phyloP scores from a whole-genome alignment of 1,140 invertebrate genomes.

The Coenobita brevimanus region DNA sequence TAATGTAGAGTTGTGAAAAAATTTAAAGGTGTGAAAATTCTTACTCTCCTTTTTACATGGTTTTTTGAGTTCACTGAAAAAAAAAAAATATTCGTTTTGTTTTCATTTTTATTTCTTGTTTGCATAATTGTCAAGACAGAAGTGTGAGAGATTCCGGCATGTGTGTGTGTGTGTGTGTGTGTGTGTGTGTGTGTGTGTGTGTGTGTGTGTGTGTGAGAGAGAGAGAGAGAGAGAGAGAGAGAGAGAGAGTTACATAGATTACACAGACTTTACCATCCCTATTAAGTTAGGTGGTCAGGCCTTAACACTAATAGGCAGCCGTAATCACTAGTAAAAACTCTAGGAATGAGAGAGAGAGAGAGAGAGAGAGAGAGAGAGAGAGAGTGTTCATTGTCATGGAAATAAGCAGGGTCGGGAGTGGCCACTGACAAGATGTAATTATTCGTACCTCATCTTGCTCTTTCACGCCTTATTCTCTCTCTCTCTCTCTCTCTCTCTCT shows the following conservation, averaged over 20 bases:
- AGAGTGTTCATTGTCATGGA: constrained; percentile 52
- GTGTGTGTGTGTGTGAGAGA: not conserved
- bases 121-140: no score
- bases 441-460: constrained; percentile 57
- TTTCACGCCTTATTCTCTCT: constrained; percentile 35
- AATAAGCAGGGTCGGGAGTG: constrained; percentile 48
- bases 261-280: no score
- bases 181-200: not conserved
- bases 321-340: not conserved
- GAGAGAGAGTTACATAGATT: no score
- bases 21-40: no score
- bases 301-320: no score
- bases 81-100: no score
- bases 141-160: not conserved
- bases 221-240: constrained; percentile 16
- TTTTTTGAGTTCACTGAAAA: no score
- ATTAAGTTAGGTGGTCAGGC: no score
- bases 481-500: constrained; percentile 35
- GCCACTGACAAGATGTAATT: constrained; percentile 50
- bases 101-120: no score
- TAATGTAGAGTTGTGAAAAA: no score
- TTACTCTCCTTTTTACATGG: no score
- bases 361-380: not conserved
- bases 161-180: not conserved
- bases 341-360: not conserved